phyloP scores from a whole-genome alignment of 2,888 invertebrate species.

The Halictus quadricinctus region DNA sequence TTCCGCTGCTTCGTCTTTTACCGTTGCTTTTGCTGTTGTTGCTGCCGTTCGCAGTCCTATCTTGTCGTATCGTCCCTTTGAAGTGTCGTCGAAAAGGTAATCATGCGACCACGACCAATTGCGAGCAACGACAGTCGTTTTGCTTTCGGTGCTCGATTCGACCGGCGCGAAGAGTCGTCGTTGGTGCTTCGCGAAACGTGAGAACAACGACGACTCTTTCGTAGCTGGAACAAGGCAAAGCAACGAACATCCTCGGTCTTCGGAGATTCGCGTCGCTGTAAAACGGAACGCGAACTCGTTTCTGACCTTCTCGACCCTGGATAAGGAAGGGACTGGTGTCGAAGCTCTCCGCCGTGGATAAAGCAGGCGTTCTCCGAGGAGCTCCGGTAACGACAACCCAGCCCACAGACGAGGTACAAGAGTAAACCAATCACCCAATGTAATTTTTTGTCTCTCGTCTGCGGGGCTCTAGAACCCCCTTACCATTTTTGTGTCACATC shows the following conservation, averaged over 20 bases:
- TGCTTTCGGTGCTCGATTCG: conserved; percentile 34
- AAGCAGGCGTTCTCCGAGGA: conserved; percentile 7
- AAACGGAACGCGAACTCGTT: not conserved
- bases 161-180: conserved; percentile 30
- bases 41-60: not conserved
- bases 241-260: not conserved
- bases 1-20: conserved; percentile 22
- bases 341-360: conserved; percentile 19
- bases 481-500: too few relatives aligned
- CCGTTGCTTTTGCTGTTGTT: conserved; percentile 18
- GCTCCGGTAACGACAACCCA: not conserved
- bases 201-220: not conserved
- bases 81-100: conserved; percentile 15
- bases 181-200: not conserved
- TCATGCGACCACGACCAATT: conserved; percentile 47
- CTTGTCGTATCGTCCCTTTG: not conserved
- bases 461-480: too few relatives aligned
- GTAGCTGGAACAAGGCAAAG: not conserved
- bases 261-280: not conserved
- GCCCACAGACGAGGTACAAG: too few relatives aligned
- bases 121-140: conserved; percentile 38
- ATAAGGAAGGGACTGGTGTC: conserved; percentile 29
- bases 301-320: conserved; percentile 11
- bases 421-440: too few relatives aligned
- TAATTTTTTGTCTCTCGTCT: too few relatives aligned